Evolutionary conservation across 2,113 vertebrate species (phyloP), one percentile per base, ranked within the genome.

Genomic region (Phalacrocorax carbo): DNA sequence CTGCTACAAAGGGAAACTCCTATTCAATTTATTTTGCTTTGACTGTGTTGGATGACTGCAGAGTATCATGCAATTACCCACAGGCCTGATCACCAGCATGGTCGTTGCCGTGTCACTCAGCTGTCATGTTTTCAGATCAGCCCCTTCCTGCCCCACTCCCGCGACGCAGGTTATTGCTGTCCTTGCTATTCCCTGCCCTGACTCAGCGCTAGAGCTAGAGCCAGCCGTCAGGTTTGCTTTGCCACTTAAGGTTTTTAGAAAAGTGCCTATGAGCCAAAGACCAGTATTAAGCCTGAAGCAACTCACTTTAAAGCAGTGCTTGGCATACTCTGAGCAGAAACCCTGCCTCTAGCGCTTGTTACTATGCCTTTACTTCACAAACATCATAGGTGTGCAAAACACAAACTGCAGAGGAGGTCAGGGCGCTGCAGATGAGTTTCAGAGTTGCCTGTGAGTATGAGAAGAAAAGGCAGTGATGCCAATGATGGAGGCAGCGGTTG

Each of bases 31-130:
- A 13, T 25, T 70, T 49, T 65, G 13, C 13, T 75, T 68, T 57
- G 7, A 8, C 27, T 17, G 9, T 16, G 25, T 15, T 26, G 15
- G 36, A 57, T 21, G 30, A 2, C 49, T 4, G 9, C 1, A 1
- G 26, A 15, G 2, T 5, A 8, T 29, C 1, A 4, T 1, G 3
- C 22, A 23, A 9, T 30, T 54, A 25, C 12, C 11, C 1, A 0
- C 7, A 7, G 70, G 57, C 9, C 29, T 38, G 5, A 36, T 29
- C 20, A 26, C 5, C 7, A 26, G 26, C 20, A 13, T 11, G 9
- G n/a, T 36, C n/a, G 13, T 11, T 27, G 38, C 55, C 0, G 0
- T 11, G 9, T 44, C 25, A 11, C 25, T 88, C 13, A 11, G 27
- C 7, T 3, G 2, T 44, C 7, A 0, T 5, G 7, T 48, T 77